Evolutionary conservation across 35 echinoderm and acorn worm species (phyloP).

Genomic region (Strongylocentrotus purpuratus): DNA sequence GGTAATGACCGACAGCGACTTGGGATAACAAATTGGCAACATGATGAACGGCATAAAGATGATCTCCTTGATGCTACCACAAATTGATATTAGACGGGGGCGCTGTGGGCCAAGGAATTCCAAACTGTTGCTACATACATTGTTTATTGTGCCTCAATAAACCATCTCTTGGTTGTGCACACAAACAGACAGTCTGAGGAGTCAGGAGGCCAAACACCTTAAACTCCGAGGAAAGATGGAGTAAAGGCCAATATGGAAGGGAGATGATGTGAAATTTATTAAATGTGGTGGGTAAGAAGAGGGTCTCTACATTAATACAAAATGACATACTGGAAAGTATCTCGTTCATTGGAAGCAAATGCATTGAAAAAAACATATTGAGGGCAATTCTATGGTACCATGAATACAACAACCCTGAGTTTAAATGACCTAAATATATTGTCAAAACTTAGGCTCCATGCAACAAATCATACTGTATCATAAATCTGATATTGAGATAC

Average conservation of each 20-base stretch:
- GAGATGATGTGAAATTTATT: too few relatives aligned
- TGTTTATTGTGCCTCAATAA: constrained; percentile 27
- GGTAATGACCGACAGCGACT: background rate
- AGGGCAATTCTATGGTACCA: too few relatives aligned
- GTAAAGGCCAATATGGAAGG: background rate
- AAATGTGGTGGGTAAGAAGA: too few relatives aligned
- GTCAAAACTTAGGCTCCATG: too few relatives aligned
- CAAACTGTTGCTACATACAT: background rate
- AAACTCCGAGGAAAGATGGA: background rate
- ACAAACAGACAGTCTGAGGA: background rate
- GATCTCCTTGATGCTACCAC: background rate
- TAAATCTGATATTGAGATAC: too few relatives aligned
- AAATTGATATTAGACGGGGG: background rate
- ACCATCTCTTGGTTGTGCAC: constrained; percentile 41
- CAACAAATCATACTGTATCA: too few relatives aligned
- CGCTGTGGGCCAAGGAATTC: background rate
- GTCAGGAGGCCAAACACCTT: constrained; percentile 19
- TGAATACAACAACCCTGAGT: too few relatives aligned
- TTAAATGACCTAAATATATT: too few relatives aligned
- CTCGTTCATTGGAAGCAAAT: too few relatives aligned
- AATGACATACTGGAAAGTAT: too few relatives aligned
- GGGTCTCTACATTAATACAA: too few relatives aligned
- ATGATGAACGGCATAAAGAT: background rate
- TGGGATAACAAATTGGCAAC: background rate
- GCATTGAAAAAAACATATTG: too few relatives aligned